These are phyloP conservation scores for Cenopis cana DNA, from an alignment of 2,888 invertebrate species.

Conservation along the genomic window DNA sequence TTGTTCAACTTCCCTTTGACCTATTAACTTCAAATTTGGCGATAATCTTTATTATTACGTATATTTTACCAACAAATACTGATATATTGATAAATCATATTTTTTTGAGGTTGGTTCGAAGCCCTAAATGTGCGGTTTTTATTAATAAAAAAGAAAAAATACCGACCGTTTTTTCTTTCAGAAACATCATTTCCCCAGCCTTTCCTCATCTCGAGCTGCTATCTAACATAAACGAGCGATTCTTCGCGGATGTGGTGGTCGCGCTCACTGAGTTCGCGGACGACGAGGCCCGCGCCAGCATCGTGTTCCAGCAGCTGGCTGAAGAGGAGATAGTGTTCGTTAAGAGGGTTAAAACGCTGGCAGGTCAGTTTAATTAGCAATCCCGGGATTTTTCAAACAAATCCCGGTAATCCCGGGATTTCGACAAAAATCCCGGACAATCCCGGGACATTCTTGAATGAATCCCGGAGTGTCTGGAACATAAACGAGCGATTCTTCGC, in stretches of 20 bases:
- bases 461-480: background rate
- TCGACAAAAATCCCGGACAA: background rate
- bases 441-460: background rate
- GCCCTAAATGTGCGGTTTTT: too few species aligned
- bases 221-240: background rate
- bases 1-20: too few species aligned
- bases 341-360: constrained; percentile 7
- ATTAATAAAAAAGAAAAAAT: too few species aligned
- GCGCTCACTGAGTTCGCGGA: constrained; percentile 1
- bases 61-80: too few species aligned
- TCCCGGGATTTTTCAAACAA: background rate
- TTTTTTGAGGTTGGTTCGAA: too few species aligned
- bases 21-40: too few species aligned
- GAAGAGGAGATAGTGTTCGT: constrained; percentile 9
- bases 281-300: background rate
- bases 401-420: background rate
- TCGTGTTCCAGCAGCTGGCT: background rate
- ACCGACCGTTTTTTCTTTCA: background rate
- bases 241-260: background rate
- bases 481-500: too few species aligned
- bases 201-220: background rate
- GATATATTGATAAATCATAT: too few species aligned
- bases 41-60: too few species aligned
- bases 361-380: constrained; percentile 7
- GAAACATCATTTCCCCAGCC: background rate